phyloP scores from a whole-genome alignment of 2,113 vertebrate genomes.

The Telmatochromis bifrenatus region DNA sequence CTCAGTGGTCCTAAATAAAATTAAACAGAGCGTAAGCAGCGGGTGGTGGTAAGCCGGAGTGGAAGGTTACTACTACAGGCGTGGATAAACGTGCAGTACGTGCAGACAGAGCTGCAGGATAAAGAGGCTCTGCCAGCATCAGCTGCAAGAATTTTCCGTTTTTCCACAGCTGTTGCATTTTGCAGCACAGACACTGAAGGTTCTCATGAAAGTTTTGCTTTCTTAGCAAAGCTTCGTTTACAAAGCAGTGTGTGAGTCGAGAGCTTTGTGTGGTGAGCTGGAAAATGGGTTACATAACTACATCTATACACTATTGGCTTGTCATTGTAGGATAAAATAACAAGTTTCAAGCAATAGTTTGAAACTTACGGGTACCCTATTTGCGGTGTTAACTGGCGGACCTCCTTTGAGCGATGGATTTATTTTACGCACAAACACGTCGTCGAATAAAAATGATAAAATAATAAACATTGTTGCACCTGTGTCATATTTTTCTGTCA shows the following conservation, averaged over 20 bases:
- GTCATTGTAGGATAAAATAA: neutral
- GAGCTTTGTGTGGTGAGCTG: neutral
- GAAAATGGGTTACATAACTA: conserved; percentile 40
- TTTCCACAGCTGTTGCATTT: neutral
- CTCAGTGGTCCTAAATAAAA: conserved; percentile 4
- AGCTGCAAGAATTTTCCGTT: neutral
- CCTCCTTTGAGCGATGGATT: neutral
- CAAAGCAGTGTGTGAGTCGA: neutral
- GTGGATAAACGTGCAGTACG: conserved; percentile 33
- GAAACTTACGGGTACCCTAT: neutral
- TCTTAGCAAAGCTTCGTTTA: neutral
- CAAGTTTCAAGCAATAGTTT: neutral
- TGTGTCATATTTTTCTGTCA: conserved; percentile 32
- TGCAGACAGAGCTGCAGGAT: conserved; percentile 25
- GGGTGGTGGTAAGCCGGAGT: neutral
- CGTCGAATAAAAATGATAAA: neutral
- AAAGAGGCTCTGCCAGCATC: neutral
- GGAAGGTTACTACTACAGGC: neutral
- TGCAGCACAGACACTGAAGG: neutral
- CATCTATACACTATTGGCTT: neutral
- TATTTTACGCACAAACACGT: neutral
- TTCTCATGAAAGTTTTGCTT: neutral
- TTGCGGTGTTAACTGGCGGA: neutral
- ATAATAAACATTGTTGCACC: neutral
- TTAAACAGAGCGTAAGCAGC: neutral